Percentiles rank a stretch among this genome's conserved stretches.
Conservation (phyloP, 2,797 vertebrate species). For the Sebastes hubbsi region DNA sequence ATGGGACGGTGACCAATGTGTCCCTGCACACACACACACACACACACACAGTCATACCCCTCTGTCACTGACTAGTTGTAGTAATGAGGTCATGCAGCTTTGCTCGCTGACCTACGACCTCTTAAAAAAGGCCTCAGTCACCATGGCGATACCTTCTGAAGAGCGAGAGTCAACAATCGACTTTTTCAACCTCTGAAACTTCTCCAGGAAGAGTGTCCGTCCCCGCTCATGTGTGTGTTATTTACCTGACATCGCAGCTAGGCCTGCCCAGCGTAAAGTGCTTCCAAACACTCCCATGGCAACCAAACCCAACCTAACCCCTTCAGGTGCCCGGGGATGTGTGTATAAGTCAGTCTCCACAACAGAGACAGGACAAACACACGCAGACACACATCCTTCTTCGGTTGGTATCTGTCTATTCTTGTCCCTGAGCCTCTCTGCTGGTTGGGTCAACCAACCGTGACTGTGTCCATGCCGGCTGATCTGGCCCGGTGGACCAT, state of each 20-base stretch:
- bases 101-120: conserved; percentile 57
- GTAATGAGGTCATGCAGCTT: conserved; percentile 61
- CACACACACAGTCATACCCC: conserved; percentile 24
- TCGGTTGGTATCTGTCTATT: conserved; percentile 54
- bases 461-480: conserved; percentile 64
- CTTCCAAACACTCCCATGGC: conserved; percentile 75
- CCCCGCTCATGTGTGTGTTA: conserved; percentile 40
- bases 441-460: conserved; percentile 55
- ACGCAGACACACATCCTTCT: conserved; percentile 9
- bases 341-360: conserved; percentile 66
- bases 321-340: conserved; percentile 66
- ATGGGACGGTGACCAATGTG: not conserved
- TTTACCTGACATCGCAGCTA: conserved; percentile 51
- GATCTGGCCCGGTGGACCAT: conserved; percentile 64
- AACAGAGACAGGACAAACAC: conserved; percentile 61
- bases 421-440: conserved; percentile 59
- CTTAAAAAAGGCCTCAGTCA: conserved; percentile 48
- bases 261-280: conserved; percentile 43
- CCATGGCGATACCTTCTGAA: conserved; percentile 46
- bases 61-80: conserved; percentile 36
- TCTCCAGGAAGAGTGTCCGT: conserved; percentile 6
- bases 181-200: conserved; percentile 34
- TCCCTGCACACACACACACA: conserved; percentile 2
- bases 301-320: conserved; percentile 69
- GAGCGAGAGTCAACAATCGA: conserved; percentile 56